Base-by-base conservation (phyloP, 2,797 vertebrate species). In the Lepidocolaptes lacrymiger region DNA sequence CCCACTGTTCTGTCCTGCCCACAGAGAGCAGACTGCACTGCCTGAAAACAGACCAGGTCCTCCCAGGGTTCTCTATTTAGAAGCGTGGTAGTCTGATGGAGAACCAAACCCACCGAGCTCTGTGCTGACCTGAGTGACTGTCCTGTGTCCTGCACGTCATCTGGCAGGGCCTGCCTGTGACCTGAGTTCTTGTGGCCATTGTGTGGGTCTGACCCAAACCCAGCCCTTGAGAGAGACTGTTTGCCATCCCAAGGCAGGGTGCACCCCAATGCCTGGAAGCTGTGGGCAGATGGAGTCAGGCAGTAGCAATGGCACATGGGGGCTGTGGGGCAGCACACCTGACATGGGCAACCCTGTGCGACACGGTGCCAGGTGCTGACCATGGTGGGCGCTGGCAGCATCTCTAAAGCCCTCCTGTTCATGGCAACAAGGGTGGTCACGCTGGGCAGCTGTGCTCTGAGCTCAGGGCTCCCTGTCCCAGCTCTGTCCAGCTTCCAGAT, bases 291-390 rank as follows among this genome's bases (percentile, higher is more conserved):
- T 19, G 34, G 54, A 76, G 18, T 10, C n/a, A 36, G 62, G 39
- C 7, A 28, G 76, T 18, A 71, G 9, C 22, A 26, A 15, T 1
- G 12, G 36, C 66, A 86, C 39, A 26, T 24, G 16, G 75, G 59
- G 62, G 23, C 48, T 59, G 24, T 34, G n/a, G 14, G 71, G 32
- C 75, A 81, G 62, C 41, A 44, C 34, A 48, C 7, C 34, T 36
- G 49, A 44, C 16, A 12, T 0, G 8, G 72, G 41, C 4, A 28
- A 11, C 6, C 51, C 44, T 1, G 0, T 5, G 39, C 44, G 54
- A n/a, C 7, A 9, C 0, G 6, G 27, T 19, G 76, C 37, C 0
- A 4, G 56, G 43, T 46, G 17, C 17, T 30, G 48, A 61, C 24
- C 34, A 26, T 46, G 0, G 0, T 4, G 20, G 41, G 22, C 36